Evolutionary conservation across 2,888 invertebrate species (phyloP).

Genomic region (Trisateles emortualis): DNA sequence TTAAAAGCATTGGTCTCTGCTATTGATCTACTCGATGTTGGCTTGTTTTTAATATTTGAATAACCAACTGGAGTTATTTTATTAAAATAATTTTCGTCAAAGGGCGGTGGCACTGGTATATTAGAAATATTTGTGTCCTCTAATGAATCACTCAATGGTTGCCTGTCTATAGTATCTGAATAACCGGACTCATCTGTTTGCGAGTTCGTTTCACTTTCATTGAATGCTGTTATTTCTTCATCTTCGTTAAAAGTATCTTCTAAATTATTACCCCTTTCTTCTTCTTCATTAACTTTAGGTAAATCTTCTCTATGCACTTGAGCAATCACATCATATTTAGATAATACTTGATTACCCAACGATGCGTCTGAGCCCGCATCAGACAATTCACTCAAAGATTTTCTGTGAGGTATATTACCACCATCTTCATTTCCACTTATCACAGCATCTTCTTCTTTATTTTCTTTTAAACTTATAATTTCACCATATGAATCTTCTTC

Average conservation of each 20-base stretch:
- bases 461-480: slow-evolving; percentile 66
- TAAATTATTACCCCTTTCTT: slow-evolving; percentile 53
- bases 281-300: slow-evolving; percentile 74
- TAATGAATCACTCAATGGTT: slow-evolving; percentile 62
- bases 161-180: slow-evolving; percentile 77
- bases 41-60: slow-evolving; percentile 78
- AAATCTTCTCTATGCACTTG: slow-evolving; percentile 87
- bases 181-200: slow-evolving; percentile 82
- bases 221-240: slow-evolving; percentile 71
- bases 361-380: slow-evolving; percentile 81
- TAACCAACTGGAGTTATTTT: slow-evolving; percentile 55
- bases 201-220: slow-evolving; percentile 77
- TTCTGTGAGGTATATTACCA: slow-evolving; percentile 61
- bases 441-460: slow-evolving; percentile 53
- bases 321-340: slow-evolving; percentile 86
- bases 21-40: slow-evolving; percentile 61
- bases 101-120: slow-evolving; percentile 77
- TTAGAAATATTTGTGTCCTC: slow-evolving; percentile 63
- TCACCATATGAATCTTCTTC: slow-evolving; percentile 80
- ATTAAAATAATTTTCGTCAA: slow-evolving; percentile 72
- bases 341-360: slow-evolving; percentile 74
- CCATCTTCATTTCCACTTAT: slow-evolving; percentile 46
- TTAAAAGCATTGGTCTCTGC: slow-evolving; percentile 62
- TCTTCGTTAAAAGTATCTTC: slow-evolving; percentile 51
- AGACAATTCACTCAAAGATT: slow-evolving; percentile 76